Conservation (phyloP, 1,140 invertebrate genomes). For the Scaptodrosophila lebanonensis region DNA sequence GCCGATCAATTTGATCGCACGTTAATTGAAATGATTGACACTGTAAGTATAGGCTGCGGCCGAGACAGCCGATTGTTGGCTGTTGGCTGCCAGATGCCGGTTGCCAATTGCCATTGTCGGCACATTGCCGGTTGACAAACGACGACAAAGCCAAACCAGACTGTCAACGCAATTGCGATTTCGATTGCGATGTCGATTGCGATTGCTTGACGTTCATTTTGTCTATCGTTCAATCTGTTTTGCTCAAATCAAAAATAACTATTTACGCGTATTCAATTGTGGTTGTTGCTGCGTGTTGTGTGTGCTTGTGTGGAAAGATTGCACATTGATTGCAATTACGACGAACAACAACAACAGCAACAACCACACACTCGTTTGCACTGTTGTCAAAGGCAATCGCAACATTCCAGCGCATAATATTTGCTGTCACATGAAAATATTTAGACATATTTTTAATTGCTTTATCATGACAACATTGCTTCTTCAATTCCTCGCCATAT, state of each 20-base stretch:
- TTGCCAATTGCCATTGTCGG: too few species aligned
- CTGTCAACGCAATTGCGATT: too few species aligned
- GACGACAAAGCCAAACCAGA: conserved; percentile 38
- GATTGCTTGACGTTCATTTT: too few species aligned
- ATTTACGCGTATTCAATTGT: conserved; percentile 9
- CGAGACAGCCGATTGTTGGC: conserved; percentile 21
- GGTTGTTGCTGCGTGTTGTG: neutral
- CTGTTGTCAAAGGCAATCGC: conserved; percentile 30
- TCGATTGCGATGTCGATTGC: too few species aligned
- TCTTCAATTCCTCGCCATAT: too few species aligned
- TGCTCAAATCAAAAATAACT: conserved; percentile 55
- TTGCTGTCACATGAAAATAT: conserved; percentile 65
- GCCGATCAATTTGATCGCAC: conserved; percentile 67
- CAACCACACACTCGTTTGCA: neutral
- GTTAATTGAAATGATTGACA: conserved; percentile 71
- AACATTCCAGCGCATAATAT: conserved; percentile 66
- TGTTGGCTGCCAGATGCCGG: too few species aligned
- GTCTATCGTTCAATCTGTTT: conserved; percentile 62
- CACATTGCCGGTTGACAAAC: conserved; percentile 49
- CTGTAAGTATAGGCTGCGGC: too few species aligned
- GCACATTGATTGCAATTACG: conserved; percentile 18
- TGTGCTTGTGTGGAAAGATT: conserved; percentile 5
- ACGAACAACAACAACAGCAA: conserved; percentile 13
- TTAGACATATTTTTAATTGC: conserved; percentile 65
- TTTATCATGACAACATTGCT: conserved; percentile 54